These are phyloP conservation scores for Pentamera pediparva DNA, from an alignment of 53 echinoderm and acorn worm genomes.

Conservation along the genomic window DNA sequence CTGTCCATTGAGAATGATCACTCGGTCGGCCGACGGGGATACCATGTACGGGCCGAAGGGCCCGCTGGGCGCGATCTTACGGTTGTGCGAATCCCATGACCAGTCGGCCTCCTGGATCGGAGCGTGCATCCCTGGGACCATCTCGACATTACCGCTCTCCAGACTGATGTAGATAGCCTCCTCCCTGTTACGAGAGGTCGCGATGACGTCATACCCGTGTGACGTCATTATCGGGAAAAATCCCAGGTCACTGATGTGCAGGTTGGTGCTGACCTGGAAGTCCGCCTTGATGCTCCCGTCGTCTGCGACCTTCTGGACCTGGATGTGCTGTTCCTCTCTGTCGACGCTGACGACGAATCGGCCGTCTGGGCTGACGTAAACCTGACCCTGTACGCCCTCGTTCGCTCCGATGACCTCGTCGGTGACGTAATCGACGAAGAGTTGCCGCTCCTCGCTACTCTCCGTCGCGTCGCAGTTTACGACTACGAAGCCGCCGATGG, in stretches of 20 bases:
- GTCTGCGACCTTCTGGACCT: conserved; percentile 86
- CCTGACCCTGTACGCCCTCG: conserved; percentile 73
- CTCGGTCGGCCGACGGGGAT: conserved; percentile 61
- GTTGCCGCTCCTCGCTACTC: conserved; percentile 49
- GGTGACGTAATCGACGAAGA: conserved; percentile 88
- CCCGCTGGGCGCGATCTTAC: conserved; percentile 72
- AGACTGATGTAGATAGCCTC: conserved; percentile 82
- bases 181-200: conserved; percentile 74
- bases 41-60: conserved; percentile 75
- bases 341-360: conserved; percentile 90
- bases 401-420: conserved; percentile 72
- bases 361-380: conserved; percentile 83
- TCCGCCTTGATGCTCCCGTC: conserved; percentile 73
- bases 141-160: conserved; percentile 83
- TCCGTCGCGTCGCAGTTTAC: conserved; percentile 70
- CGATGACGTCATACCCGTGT: conserved; percentile 83
- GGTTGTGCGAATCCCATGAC: conserved; percentile 77
- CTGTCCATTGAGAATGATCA: conserved; percentile 74
- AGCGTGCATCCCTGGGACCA: conserved; percentile 71
- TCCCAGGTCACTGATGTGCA: conserved; percentile 84
- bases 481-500: conserved; percentile 83
- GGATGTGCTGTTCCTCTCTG: conserved; percentile 64
- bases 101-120: conserved; percentile 64
- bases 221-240: conserved; percentile 83
- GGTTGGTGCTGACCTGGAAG: conserved; percentile 95